These are phyloP conservation scores for Brassicogethes aeneus DNA, from an alignment of 2,888 invertebrate genomes.

Conservation along the genomic window DNA sequence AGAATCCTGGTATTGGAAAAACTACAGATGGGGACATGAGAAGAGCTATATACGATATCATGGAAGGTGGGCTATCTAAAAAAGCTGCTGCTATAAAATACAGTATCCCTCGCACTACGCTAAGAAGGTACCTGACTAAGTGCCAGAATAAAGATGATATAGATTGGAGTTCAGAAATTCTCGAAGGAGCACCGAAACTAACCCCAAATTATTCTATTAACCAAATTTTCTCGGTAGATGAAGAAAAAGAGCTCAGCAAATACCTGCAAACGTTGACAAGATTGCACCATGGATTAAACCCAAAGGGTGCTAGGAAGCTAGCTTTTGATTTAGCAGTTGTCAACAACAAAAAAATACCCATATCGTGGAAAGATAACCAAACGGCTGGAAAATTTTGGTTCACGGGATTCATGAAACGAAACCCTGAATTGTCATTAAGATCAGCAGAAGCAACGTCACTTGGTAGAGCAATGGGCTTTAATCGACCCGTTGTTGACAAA, in stretches of 20 bases:
- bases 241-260: slow-evolving; percentile 7
- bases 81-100: slow-evolving; percentile 3
- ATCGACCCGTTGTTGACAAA: too few relatives aligned
- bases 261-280: slow-evolving; percentile 11
- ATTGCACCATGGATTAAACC: slow-evolving; percentile 11
- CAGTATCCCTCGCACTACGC: slow-evolving; percentile 6
- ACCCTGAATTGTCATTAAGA: too few relatives aligned
- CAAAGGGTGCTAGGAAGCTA: slow-evolving; percentile 11
- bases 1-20: too few relatives aligned
- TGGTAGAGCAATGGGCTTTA: too few relatives aligned
- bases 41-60: too few relatives aligned
- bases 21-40: too few relatives aligned
- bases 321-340: slow-evolving; percentile 10
- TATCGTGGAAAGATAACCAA: too few relatives aligned
- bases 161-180: slow-evolving; percentile 2
- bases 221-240: slow-evolving; percentile 10
- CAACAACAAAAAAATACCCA: slow-evolving; percentile 9
- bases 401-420: too few relatives aligned
- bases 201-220: slow-evolving; percentile 11
- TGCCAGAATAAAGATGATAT: slow-evolving; percentile 3
- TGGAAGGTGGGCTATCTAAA: too few relatives aligned
- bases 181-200: slow-evolving; percentile 8
- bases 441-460: too few relatives aligned
- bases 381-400: too few relatives aligned
- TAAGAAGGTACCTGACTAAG: slow-evolving; percentile 7